Evolutionary conservation across 1,140 invertebrate genomes (phyloP), one percentile per base, ranked within the genome.

Genomic region (Drosophila triauraria): DNA sequence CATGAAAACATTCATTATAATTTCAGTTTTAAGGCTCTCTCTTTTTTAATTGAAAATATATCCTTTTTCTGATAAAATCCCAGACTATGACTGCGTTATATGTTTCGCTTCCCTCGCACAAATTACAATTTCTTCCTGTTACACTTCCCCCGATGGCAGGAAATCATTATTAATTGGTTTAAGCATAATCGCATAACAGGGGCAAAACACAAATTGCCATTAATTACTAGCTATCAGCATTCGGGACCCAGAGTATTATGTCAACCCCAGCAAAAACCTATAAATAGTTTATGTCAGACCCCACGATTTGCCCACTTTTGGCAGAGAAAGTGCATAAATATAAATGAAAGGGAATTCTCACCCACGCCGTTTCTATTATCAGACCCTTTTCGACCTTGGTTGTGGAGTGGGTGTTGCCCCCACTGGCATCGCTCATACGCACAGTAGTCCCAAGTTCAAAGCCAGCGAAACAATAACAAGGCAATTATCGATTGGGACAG

Each of bases 361-460:
- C 13, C 30, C 6, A 7, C 20, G 30, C 51, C 8, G 35, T n/a
- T 40, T 60, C 10, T 15, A 17, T 50, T 71, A 72, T 71, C 67
- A 38, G 20, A 20, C 17, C 10, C 25, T 20, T 25, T 17, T 15
- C 15, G 56, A 42, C 75, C 54, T 65, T 67, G 61, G 27, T 5
- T 4, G 7, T 3, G 17, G 25, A 57, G 43, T 62, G 65, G 46
- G 25, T 47, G 69, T 20, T 32, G 38, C 23, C 32, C 23, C 30
- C 8, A 15, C 27, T 59, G 44, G 13, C 17, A 82, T 81, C 71
- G 65, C 78, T 65, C 83, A 82, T 82, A 87, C 82, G 78, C 78
- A 78, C 69, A 79, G 75, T 68, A 61, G 70, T 32, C 43, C 15
- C 43, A 69, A 76, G 53, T 67, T 59, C 40, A 42, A 59, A 59